Evolutionary conservation across 2,113 vertebrate species (phyloP).

Genomic region (Sinocyclocheilus grahami): DNA sequence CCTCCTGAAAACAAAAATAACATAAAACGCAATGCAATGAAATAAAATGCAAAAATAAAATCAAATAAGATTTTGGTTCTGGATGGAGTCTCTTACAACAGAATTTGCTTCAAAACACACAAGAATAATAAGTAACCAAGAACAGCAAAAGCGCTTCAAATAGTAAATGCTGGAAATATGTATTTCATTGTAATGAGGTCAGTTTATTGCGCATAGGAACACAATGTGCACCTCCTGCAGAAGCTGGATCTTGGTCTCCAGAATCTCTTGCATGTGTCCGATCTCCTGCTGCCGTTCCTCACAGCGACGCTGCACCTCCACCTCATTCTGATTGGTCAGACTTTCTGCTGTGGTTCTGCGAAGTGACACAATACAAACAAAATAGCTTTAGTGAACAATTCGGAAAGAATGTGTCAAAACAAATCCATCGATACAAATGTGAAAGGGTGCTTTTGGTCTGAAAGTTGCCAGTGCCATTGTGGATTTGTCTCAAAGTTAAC

Average conservation of each 20-base stretch:
- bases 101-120: not conserved
- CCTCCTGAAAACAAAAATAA: conserved; percentile 74
- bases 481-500: not conserved
- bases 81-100: not conserved
- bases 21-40: not conserved
- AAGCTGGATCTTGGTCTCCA: conserved; percentile 85
- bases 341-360: conserved; percentile 77
- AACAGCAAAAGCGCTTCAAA: not conserved
- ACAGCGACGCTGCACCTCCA: conserved; percentile 75
- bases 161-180: not conserved
- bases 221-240: conserved; percentile 82
- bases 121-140: not conserved
- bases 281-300: conserved; percentile 82
- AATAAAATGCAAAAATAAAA: not conserved
- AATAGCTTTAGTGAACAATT: not conserved
- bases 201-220: conserved; percentile 5
- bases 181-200: not conserved
- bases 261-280: conserved; percentile 78
- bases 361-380: not conserved
- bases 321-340: conserved; percentile 80
- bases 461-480: not conserved
- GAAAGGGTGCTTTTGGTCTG: not conserved
- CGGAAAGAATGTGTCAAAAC: not conserved
- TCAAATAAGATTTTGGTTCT: not conserved
- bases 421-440: not conserved